Percentiles rank a stretch among this genome's conserved stretches.
Evolutionary conservation across 1,140 invertebrate genomes (phyloP).

Genomic region (Reticulitermes speratus): DNA sequence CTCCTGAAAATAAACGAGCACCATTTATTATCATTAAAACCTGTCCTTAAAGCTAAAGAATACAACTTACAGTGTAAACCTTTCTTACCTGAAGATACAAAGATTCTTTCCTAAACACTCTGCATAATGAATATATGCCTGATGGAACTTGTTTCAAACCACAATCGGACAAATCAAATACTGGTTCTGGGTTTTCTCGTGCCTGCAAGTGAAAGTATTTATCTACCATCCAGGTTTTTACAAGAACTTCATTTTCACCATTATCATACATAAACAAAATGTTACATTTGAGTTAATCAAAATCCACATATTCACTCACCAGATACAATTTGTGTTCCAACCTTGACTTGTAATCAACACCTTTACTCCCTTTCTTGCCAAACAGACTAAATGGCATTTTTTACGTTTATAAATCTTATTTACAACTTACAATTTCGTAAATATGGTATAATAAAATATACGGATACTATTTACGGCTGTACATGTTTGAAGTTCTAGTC

Average conservation of each 20-base stretch:
- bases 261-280: not conserved
- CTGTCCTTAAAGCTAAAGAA: no score
- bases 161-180: slow-evolving; percentile 74
- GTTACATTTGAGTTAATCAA: slow-evolving; percentile 21
- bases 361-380: slow-evolving; percentile 27
- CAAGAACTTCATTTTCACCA: not conserved
- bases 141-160: slow-evolving; percentile 65
- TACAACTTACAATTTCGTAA: not conserved
- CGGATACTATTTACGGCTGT: no score
- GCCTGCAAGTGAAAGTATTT: slow-evolving; percentile 46
- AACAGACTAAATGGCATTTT: slow-evolving; percentile 26
- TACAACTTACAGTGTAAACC: not conserved
- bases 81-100: slow-evolving; percentile 46
- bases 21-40: no score
- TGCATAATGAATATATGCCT: slow-evolving; percentile 73
- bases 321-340: slow-evolving; percentile 71
- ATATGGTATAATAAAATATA: no score
- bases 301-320: slow-evolving; percentile 46
- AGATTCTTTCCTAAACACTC: slow-evolving; percentile 71
- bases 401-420: not conserved
- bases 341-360: slow-evolving; percentile 60
- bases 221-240: not conserved
- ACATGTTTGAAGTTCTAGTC: no score
- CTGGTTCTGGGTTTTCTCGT: slow-evolving; percentile 70
- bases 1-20: slow-evolving; percentile 52